These are phyloP conservation scores for Temnothorax rugatulus DNA, from an alignment of 2,888 invertebrate genomes.

Conservation along the genomic window DNA sequence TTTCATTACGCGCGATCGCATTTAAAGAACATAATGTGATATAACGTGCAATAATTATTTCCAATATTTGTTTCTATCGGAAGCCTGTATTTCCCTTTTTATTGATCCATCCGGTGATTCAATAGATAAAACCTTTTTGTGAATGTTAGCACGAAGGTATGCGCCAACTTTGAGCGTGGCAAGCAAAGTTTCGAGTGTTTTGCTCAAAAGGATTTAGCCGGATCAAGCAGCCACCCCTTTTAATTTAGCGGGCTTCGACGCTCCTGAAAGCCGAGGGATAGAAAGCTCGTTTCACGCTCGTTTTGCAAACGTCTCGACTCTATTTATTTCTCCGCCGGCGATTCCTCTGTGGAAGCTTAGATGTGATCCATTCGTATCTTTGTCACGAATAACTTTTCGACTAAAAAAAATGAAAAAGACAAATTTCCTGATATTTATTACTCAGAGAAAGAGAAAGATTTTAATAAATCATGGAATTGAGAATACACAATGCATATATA, in stretches of 20 bases:
- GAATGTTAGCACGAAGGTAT: slow-evolving; percentile 60
- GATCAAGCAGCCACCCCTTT: slow-evolving; percentile 72
- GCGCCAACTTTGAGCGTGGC: slow-evolving; percentile 64
- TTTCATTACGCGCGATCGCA: not conserved
- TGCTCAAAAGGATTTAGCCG: slow-evolving; percentile 76
- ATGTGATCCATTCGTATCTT: slow-evolving; percentile 28
- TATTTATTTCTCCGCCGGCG: slow-evolving; percentile 45
- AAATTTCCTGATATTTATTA: slow-evolving; percentile 5
- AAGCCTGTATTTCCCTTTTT: slow-evolving; percentile 42
- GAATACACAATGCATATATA: not conserved
- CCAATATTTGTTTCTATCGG: not conserved
- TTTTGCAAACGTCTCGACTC: slow-evolving; percentile 56
- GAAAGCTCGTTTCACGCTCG: slow-evolving; percentile 59
- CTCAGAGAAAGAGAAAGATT: not conserved
- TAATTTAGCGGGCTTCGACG: slow-evolving; percentile 74
- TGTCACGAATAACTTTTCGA: slow-evolving; percentile 34
- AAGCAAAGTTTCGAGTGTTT: slow-evolving; percentile 76
- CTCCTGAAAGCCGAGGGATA: slow-evolving; percentile 65
- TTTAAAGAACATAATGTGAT: not conserved
- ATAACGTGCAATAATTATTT: not conserved
- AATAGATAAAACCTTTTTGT: slow-evolving; percentile 74
- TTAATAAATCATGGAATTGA: not conserved
- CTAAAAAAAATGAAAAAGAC: slow-evolving; percentile 1
- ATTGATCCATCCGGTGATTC: slow-evolving; percentile 57
- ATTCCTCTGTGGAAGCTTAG: slow-evolving; percentile 39